Conservation (phyloP, 1,140 invertebrate species). For the Drosophila serrata region DNA sequence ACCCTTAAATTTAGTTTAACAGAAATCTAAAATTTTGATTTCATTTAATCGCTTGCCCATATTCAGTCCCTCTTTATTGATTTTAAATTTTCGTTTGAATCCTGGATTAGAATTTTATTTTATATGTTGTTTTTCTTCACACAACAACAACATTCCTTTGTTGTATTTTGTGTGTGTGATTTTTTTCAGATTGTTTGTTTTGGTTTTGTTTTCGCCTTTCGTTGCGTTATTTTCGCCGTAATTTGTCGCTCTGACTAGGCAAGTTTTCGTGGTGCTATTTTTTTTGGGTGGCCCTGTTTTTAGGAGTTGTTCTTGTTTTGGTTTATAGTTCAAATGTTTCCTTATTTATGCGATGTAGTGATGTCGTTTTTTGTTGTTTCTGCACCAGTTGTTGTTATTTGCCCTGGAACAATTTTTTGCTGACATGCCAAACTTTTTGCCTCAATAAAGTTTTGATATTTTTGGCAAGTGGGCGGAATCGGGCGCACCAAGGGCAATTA, state of each 20-base stretch:
- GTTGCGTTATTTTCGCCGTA: slow-evolving; percentile 48
- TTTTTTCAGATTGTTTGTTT: slow-evolving; percentile 54
- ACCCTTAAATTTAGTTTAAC: neutral
- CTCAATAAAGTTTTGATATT: slow-evolving; percentile 74
- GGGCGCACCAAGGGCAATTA: slow-evolving; percentile 56
- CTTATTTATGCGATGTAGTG: slow-evolving; percentile 74
- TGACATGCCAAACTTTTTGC: slow-evolving; percentile 79
- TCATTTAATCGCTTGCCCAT: neutral
- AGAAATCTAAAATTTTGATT: neutral
- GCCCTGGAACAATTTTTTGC: slow-evolving; percentile 66
- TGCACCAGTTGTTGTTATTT: slow-evolving; percentile 21
- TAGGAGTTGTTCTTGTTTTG: slow-evolving; percentile 29
- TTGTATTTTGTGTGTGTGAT: slow-evolving; percentile 32
- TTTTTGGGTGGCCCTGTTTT: slow-evolving; percentile 10
- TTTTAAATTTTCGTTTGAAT: slow-evolving; percentile 44
- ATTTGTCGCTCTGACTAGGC: slow-evolving; percentile 64
- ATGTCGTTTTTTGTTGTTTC: slow-evolving; percentile 34
- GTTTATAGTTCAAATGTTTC: slow-evolving; percentile 66
- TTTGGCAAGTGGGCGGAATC: slow-evolving; percentile 33
- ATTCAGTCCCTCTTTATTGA: slow-evolving; percentile 12
- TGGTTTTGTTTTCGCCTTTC: slow-evolving; percentile 41
- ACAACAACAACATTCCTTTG: slow-evolving; percentile 9
- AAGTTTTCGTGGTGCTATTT: slow-evolving; percentile 42
- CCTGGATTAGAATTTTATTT: slow-evolving; percentile 3
- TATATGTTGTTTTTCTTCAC: slow-evolving; percentile 2